Evolutionary conservation across 2,888 invertebrate genomes (phyloP), one percentile per base, ranked within the genome.

Genomic region (Frankliniella fusca): DNA sequence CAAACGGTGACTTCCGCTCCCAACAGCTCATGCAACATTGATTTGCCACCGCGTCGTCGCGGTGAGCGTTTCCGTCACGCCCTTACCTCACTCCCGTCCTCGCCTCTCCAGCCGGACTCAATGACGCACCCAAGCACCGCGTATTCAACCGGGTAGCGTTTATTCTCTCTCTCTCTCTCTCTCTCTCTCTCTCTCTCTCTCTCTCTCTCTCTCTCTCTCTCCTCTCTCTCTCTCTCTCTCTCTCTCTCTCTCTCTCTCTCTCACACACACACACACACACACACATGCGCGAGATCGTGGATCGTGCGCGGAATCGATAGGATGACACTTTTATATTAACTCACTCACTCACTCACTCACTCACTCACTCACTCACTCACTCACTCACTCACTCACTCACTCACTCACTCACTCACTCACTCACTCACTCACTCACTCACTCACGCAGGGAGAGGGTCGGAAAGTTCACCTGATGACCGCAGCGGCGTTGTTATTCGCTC

Each of bases 341-440:
- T 76, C 70, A 82, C 82, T 61, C 80, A 79, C 80, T 79, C 80
- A 82, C 65, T 54, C 82, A 61, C 81, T 7, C 81, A 82, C 81
- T 7, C 81, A 82, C 81, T 81, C n/a, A n/a, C n/a, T n/a, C n/a
- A n/a, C n/a, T n/a, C n/a, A n/a, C n/a, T n/a, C n/a, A n/a, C n/a
- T n/a, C n/a, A n/a, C n/a, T n/a, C n/a, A n/a, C n/a, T n/a, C n/a
- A n/a, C n/a, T n/a, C n/a, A n/a, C n/a, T n/a, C n/a, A n/a, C n/a
- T n/a, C n/a, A n/a, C n/a, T n/a, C n/a, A n/a, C n/a, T n/a, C n/a
- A n/a, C n/a, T n/a, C n/a, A n/a, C n/a, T n/a, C n/a, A n/a, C n/a
- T n/a, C n/a, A n/a, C n/a, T n/a, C n/a, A n/a, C n/a, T n/a, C n/a
- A n/a, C n/a, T n/a, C n/a, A n/a, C n/a, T n/a, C n/a, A n/a, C n/a